Conservation (phyloP, 1,140 invertebrate species). For the Drosophila carrolli region DNA sequence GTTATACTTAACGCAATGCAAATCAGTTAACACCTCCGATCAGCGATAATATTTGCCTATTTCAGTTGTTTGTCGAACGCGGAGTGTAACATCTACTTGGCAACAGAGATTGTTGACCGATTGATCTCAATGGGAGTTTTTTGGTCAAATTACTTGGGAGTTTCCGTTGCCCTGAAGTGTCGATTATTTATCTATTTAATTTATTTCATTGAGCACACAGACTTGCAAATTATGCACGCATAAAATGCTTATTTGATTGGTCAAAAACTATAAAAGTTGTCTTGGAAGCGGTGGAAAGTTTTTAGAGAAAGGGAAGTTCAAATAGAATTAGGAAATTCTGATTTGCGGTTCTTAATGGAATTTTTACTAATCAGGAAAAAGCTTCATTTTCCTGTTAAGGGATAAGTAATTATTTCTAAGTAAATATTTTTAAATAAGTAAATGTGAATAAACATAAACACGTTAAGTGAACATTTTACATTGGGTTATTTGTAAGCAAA, state of each 20-base stretch:
- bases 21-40: constrained; percentile 34
- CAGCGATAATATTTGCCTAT: constrained; percentile 36
- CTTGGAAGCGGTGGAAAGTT: background rate
- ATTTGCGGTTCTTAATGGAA: no score
- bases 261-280: background rate
- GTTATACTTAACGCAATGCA: constrained; percentile 28
- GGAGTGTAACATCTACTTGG: constrained; percentile 5
- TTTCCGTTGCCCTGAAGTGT: background rate
- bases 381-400: background rate
- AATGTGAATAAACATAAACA: no score
- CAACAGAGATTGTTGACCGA: constrained; percentile 11
- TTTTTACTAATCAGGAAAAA: background rate
- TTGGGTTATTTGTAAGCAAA: no score
- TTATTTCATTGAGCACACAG: background rate
- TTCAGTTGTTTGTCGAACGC: constrained; percentile 4
- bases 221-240: constrained; percentile 9
- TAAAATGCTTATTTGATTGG: constrained; percentile 8
- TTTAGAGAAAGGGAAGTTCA: background rate
- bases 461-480: no score
- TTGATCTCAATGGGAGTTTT: background rate
- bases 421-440: no score
- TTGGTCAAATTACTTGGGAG: constrained; percentile 1
- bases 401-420: background rate
- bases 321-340: background rate
- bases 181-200: background rate